Evolutionary conservation across 92 coral and sea anemone species (phyloP), one percentile per base, ranked within the genome.

Genomic region (Galaxea fascicularis): DNA sequence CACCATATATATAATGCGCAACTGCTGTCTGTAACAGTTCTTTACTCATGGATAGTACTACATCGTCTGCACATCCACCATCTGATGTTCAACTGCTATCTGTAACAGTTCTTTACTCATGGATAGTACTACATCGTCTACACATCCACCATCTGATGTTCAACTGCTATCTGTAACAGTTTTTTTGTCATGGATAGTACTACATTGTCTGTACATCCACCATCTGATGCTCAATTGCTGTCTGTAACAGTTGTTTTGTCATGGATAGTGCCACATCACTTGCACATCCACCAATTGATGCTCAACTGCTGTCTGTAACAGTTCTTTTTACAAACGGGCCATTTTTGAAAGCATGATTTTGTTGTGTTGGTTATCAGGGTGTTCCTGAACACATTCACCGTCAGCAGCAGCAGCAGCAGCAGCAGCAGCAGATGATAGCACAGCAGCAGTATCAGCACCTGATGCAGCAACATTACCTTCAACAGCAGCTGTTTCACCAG

Each of bases 351-450:
- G 41, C n/a, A n/a, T n/a, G n/a, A n/a, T 35, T 35, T 35, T 35
- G 63, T 60, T 12, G 4, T 60, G 22, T 74, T 10, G 62, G 30
- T 35, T 78, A 22, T 18, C 49, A 94, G 98, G 93, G 90, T 70
- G 91, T 97, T 17, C 99, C 98, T 15, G 98, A 97, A 24, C 99
- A 97, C 80, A 82, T 95, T 21, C 94, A 97, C 73, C 95, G 95
- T 22, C 95, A 94, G 63, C 98, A 96, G 22, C 88, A 91, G 56
- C 90, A 86, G 60, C 92, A 82, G 58, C 89, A 84, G 77, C 96
- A 91, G 52, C 96, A 91, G 56, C 90, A 86, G 60, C 92, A 82
- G 58, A 68, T 89, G 73, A 66, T 74, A 29, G 86, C 80, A 26
- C 89, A 84, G 77, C 96, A 91, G 52, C 96, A 93, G 74, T 93